Evolutionary conservation across 2,888 invertebrate genomes (phyloP).

Genomic region (Plebejus argus): DNA sequence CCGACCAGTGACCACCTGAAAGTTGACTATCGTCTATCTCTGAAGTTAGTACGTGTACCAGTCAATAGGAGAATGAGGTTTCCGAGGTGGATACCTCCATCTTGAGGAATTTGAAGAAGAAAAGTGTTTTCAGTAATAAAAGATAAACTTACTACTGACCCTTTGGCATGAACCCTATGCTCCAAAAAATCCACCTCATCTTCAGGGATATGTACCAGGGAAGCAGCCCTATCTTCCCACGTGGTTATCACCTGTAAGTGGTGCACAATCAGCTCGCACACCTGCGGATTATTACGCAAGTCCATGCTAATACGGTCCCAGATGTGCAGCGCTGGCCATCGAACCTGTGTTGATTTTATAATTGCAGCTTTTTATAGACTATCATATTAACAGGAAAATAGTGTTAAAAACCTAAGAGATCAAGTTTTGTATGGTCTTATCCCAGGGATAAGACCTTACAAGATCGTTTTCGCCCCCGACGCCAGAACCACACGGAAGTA

Average conservation of each 20-base stretch:
- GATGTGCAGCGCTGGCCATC: constrained; percentile 63
- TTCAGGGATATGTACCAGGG: background rate
- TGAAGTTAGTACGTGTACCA: too few relatives aligned
- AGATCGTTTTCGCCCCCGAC: too few relatives aligned
- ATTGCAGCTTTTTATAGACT: constrained; percentile 29
- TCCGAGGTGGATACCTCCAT: too few relatives aligned
- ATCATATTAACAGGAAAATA: constrained; percentile 28
- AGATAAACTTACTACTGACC: too few relatives aligned
- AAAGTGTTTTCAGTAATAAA: too few relatives aligned
- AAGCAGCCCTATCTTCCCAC: constrained; percentile 63
- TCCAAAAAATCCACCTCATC: background rate
- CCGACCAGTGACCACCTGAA: too few relatives aligned
- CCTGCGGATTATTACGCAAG: constrained; percentile 77
- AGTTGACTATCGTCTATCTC: too few relatives aligned
- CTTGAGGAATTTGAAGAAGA: too few relatives aligned
- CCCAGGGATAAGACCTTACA: too few relatives aligned
- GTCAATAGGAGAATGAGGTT: too few relatives aligned
- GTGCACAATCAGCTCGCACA: constrained; percentile 73
- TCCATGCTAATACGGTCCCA: constrained; percentile 66
- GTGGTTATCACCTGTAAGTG: constrained; percentile 73
- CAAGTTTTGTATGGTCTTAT: too few relatives aligned
- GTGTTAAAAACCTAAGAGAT: background rate
- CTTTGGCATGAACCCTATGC: background rate
- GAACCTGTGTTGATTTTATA: constrained; percentile 65
- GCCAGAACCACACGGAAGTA: too few relatives aligned